phyloP scores from a whole-genome alignment of 2,113 vertebrate species.

The Anarrhichthys ocellatus region DNA sequence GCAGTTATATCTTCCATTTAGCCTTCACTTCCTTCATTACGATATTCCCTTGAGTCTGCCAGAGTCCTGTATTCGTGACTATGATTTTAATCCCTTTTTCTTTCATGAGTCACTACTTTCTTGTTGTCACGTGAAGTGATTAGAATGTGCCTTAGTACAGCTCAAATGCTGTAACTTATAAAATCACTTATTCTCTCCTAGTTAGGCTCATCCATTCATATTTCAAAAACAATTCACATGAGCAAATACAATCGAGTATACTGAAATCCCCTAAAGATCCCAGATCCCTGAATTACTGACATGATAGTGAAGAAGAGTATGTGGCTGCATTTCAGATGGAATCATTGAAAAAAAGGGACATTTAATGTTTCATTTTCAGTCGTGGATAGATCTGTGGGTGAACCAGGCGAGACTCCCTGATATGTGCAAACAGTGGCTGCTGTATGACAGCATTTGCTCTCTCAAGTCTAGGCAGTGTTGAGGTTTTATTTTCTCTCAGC shows the following conservation, averaged over 20 bases:
- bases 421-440: slow-evolving; percentile 23
- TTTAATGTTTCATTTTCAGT: slow-evolving; percentile 46
- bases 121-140: not conserved
- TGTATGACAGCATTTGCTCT: slow-evolving; percentile 12
- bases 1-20: not conserved
- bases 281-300: not conserved
- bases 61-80: not conserved
- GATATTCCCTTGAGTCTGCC: not conserved
- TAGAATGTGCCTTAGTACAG: not conserved
- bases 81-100: not conserved
- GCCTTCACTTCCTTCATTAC: slow-evolving; percentile 25
- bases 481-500: slow-evolving; percentile 8
- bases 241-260: not conserved
- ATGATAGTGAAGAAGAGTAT: not conserved
- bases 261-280: not conserved
- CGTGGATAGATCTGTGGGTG: slow-evolving; percentile 31
- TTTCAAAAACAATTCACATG: not conserved
- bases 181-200: too few relatives aligned
- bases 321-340: not conserved
- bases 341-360: slow-evolving; percentile 6
- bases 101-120: not conserved
- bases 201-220: not conserved
- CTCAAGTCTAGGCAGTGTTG: slow-evolving; percentile 67
- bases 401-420: slow-evolving; percentile 25
- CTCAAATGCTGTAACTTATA: not conserved